Conservation (phyloP, 2,888 invertebrate genomes). For the Chloroclysta siterata region DNA sequence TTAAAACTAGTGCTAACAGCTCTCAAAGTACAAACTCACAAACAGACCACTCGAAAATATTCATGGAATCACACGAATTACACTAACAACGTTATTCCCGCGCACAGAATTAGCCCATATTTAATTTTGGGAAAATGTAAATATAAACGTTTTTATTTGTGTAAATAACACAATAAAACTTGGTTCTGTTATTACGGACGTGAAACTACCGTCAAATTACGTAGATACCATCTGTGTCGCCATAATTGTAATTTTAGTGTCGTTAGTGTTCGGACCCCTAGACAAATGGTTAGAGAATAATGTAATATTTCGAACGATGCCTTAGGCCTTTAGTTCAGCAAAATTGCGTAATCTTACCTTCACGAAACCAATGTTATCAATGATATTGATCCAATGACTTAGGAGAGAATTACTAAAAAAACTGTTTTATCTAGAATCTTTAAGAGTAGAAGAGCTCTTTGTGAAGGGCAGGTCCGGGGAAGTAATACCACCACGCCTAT, state of each 20-base stretch:
- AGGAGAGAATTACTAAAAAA: no score
- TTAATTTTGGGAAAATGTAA: constrained; percentile 85
- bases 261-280: constrained; percentile 71
- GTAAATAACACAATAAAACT: constrained; percentile 85
- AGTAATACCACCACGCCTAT: no score
- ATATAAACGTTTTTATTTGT: constrained; percentile 86
- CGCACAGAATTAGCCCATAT: constrained; percentile 77
- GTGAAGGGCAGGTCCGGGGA: no score
- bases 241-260: constrained; percentile 81
- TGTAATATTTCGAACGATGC: no score
- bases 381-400: no score
- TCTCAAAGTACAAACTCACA: constrained; percentile 15
- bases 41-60: constrained; percentile 26
- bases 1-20: neutral
- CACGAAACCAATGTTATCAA: no score
- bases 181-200: constrained; percentile 70
- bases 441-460: no score
- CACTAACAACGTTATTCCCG: constrained; percentile 73
- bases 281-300: constrained; percentile 17
- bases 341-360: no score
- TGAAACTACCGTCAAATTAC: constrained; percentile 77
- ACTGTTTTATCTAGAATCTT: no score
- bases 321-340: no score
- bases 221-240: constrained; percentile 79
- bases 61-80: constrained; percentile 64